Evolutionary conservation across 2,113 vertebrate genomes (phyloP).

Genomic region (Capricornis sumatraensis): DNA sequence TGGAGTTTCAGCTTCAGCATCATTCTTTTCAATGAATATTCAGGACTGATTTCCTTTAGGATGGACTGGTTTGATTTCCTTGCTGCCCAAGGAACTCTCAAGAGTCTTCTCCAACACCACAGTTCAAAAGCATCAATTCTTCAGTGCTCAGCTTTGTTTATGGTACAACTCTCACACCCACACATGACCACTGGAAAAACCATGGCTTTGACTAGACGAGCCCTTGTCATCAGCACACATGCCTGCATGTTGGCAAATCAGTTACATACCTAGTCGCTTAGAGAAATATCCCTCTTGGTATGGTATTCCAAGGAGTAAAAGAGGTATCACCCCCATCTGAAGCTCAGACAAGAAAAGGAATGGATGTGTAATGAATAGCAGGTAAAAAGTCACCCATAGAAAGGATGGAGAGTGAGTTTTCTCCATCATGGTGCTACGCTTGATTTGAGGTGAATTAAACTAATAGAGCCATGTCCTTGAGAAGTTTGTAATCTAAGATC

Average conservation of each 20-base stretch:
- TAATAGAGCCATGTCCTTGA: background rate
- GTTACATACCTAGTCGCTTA: too few relatives aligned
- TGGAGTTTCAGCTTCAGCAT: background rate
- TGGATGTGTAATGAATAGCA: fast-evolving
- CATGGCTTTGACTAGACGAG: background rate
- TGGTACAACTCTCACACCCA: background rate
- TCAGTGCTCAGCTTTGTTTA: background rate
- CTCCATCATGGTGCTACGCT: background rate
- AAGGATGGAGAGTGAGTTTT: background rate
- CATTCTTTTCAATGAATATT: background rate
- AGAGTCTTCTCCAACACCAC: too few relatives aligned
- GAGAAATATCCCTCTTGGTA: background rate
- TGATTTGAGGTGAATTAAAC: background rate
- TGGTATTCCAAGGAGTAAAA: background rate
- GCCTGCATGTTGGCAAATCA: fast-evolving
- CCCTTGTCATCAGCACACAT: background rate
- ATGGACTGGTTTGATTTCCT: too few relatives aligned
- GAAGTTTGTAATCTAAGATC: constrained; percentile 1
- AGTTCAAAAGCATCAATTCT: too few relatives aligned
- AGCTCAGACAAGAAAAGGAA: background rate
- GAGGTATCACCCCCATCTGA: background rate
- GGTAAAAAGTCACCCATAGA: background rate
- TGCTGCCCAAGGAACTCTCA: too few relatives aligned
- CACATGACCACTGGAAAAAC: background rate
- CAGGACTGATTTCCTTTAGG: background rate